Percentiles rank a stretch among this genome's conserved stretches.
These are phyloP conservation scores for Gymnocypris eckloni DNA, from an alignment of 2,797 vertebrate genomes.

Conservation along the genomic window DNA sequence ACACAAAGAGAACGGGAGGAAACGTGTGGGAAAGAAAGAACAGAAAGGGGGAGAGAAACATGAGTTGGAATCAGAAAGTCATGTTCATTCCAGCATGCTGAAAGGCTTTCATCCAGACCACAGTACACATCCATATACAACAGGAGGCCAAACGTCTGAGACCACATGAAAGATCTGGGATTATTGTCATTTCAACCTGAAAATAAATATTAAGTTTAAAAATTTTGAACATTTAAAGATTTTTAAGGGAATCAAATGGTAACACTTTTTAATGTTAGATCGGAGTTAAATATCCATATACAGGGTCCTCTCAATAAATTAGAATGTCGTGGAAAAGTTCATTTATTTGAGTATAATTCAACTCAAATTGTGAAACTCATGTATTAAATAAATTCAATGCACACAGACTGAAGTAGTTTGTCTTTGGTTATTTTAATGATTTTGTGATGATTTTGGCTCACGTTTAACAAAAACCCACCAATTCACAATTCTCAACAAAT, in stretches of 20 bases:
- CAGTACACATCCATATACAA: neutral
- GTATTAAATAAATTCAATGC: no score
- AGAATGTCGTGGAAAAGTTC: no score
- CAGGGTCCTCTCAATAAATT: no score
- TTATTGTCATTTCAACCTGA: neutral
- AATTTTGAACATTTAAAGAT: neutral
- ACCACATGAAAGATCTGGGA: neutral
- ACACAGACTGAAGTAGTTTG: no score
- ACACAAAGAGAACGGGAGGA: constrained; percentile 30
- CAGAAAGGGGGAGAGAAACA: constrained; percentile 19
- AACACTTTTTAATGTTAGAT: neutral
- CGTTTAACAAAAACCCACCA: no score
- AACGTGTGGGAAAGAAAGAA: constrained; percentile 17
- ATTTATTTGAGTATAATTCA: no score
- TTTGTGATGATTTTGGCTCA: no score
- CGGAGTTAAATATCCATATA: neutral
- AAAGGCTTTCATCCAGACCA: constrained; percentile 25
- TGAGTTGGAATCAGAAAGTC: constrained; percentile 39
- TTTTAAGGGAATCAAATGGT: neutral
- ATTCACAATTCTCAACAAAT: no score
- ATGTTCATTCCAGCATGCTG: constrained; percentile 26
- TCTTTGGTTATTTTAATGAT: no score
- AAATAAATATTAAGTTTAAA: neutral
- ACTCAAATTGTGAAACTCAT: no score
- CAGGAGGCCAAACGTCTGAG: neutral